Conservation (phyloP, 2,888 invertebrate species). For the Parthenolecanium corni region DNA sequence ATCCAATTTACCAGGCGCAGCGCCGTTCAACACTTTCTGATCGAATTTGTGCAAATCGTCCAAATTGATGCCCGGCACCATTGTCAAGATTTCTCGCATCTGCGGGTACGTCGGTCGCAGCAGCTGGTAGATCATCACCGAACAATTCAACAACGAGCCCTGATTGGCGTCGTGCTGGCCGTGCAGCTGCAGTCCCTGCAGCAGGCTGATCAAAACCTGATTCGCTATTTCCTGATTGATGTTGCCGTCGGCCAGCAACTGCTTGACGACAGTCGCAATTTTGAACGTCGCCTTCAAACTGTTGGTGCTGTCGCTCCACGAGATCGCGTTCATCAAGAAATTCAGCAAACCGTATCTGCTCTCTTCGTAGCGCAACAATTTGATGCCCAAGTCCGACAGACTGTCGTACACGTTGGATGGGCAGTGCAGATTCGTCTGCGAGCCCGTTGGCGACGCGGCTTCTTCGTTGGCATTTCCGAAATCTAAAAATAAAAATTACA, state of each 20-base stretch:
- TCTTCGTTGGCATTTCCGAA: constrained; percentile 4
- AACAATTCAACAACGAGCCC: constrained; percentile 44
- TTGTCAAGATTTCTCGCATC: constrained; percentile 56
- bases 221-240: constrained; percentile 55
- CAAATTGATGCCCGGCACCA: constrained; percentile 70
- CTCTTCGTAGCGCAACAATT: constrained; percentile 53
- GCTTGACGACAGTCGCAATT: constrained; percentile 57
- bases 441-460: constrained; percentile 12
- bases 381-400: constrained; percentile 68
- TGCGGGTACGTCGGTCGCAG: constrained; percentile 64
- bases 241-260: constrained; percentile 51
- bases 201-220: constrained; percentile 55
- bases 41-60: constrained; percentile 73
- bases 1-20: constrained; percentile 2
- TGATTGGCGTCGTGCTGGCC: constrained; percentile 86
- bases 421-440: constrained; percentile 39
- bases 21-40: constrained; percentile 46
- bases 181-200: constrained; percentile 69
- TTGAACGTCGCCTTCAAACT: constrained; percentile 68
- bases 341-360: constrained; percentile 45
- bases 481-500: not conserved
- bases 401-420: constrained; percentile 47
- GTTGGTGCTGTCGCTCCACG: constrained; percentile 73
- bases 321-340: constrained; percentile 29
- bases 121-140: constrained; percentile 68